Evolutionary conservation across 2,113 vertebrate genomes (phyloP).

Genomic region (Spizaetus ornatus): DNA sequence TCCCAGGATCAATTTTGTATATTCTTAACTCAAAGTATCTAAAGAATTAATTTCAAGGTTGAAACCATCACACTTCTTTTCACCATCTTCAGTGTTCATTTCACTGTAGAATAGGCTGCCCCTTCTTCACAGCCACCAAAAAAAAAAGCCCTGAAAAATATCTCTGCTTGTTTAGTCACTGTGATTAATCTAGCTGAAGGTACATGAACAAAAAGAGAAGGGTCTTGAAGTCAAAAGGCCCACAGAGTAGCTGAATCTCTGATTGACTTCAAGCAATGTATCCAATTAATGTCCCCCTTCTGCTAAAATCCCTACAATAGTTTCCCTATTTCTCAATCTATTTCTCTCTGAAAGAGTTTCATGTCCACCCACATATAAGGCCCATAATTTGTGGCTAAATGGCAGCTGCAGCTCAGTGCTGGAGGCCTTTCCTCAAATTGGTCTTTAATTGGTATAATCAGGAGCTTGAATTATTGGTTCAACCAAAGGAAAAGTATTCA

Average conservation of each 20-base stretch:
- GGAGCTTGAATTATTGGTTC: constrained; percentile 82
- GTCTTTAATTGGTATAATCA: constrained; percentile 84
- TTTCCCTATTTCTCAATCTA: constrained; percentile 49
- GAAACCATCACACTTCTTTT: neutral
- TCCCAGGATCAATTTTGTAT: neutral
- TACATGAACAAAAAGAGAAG: constrained; percentile 63
- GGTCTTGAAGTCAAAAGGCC: constrained; percentile 62
- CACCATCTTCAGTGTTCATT: neutral
- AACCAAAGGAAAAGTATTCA: constrained; percentile 71
- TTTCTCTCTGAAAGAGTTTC: constrained; percentile 77
- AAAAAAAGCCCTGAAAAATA: constrained; percentile 25
- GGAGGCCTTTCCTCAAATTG: constrained; percentile 73
- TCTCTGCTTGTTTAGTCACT: constrained; percentile 60
- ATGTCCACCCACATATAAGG: constrained; percentile 83
- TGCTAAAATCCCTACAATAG: constrained; percentile 38
- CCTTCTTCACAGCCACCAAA: neutral
- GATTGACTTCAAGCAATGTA: constrained; percentile 62
- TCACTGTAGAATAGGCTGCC: neutral
- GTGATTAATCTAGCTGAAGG: constrained; percentile 62
- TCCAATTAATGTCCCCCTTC: constrained; percentile 50
- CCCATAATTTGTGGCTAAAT: constrained; percentile 86
- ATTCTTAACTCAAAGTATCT: neutral
- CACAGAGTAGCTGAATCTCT: constrained; percentile 44
- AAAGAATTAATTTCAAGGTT: neutral
- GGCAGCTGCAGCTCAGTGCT: constrained; percentile 80